Base-by-base conservation (phyloP, 2,797 vertebrate species). In the Thaleichthys pacificus region DNA sequence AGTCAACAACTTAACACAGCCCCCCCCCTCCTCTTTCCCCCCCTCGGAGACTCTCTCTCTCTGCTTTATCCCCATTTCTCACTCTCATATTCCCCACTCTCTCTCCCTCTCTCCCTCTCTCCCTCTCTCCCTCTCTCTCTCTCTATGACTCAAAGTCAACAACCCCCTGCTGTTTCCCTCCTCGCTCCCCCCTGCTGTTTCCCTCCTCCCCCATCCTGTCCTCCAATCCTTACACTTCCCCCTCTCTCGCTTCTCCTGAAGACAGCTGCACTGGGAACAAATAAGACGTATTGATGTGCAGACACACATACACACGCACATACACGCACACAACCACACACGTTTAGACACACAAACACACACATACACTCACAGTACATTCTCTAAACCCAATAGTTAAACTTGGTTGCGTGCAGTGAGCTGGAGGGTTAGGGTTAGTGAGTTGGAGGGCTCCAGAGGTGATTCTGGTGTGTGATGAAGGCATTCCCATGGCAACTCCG, bases 1-100 rank as follows among this genome's bases (percentile, higher is more conserved):
- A 88, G 82, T 88, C 91, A 92, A 93, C 87, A 89, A 86, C 78
- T 78, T 77, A 63, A 74, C 22, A 0, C 70, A 71, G 62, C 17
- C 8, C 42, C 24, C 60, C 0, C 24, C 28, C 42, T 68, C 38
- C 22, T 61, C 66, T 70, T 54, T 19, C 51, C 62, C 63, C 63
- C 61, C 51, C 38, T 4, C 8, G 70, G 1, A 6, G 9, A 22
- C 21, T 15, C 21, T 26, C 11, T 15, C 47, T 35, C 21, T 14
- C n/a, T 47, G 57, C 32, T 3, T 69, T 47, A 28, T 35, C 62
- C 38, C 22, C 14, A 22, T 61, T 57, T 14, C 24, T 69, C 42
- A 47, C 19, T 28, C 63, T 66, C 61, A 49, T 17, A 38, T 1
- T 21, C 61, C 0, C 24, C 28, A 26, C 68, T 35, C 22, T 62